Percentiles rank a stretch among this genome's conserved stretches.
Conservation (phyloP, 2,113 vertebrate genomes). For the Chroicocephalus ridibundus region DNA sequence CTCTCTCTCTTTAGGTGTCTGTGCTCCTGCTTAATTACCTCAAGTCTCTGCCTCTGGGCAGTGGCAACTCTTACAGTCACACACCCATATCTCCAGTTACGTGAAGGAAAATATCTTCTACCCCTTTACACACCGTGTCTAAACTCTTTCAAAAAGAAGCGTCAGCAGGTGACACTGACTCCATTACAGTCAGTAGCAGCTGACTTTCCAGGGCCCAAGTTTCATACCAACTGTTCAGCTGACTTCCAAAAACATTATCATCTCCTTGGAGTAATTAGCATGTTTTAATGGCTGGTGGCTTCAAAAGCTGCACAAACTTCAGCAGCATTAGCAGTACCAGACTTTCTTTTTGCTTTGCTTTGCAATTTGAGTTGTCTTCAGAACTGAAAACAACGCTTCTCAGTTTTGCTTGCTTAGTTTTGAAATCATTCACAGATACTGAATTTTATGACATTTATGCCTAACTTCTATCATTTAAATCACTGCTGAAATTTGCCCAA, state of each 20-base stretch:
- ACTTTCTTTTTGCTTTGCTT: neutral
- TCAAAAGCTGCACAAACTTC: neutral
- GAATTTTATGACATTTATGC: neutral
- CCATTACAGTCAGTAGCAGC: neutral
- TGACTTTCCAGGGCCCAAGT: neutral
- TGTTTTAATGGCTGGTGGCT: neutral
- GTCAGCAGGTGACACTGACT: neutral
- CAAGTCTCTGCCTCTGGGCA: constrained; percentile 27
- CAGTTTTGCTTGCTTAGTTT: neutral
- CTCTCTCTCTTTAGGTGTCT: constrained; percentile 19
- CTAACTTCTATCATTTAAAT: neutral
- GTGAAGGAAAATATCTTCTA: neutral
- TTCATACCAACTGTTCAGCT: neutral
- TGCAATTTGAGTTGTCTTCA: neutral
- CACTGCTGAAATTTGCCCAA: neutral
- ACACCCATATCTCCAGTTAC: neutral
- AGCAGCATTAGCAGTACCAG: neutral
- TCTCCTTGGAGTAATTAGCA: neutral
- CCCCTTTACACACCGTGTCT: neutral
- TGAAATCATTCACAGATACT: neutral
- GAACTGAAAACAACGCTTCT: neutral
- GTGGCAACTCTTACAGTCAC: neutral
- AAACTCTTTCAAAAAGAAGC: neutral
- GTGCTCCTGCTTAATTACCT: constrained; percentile 22
- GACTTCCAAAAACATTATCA: neutral